Evolutionary conservation across 2,888 invertebrate genomes (phyloP), one percentile per base, ranked within the genome.

Genomic region (Erynnis tages): DNA sequence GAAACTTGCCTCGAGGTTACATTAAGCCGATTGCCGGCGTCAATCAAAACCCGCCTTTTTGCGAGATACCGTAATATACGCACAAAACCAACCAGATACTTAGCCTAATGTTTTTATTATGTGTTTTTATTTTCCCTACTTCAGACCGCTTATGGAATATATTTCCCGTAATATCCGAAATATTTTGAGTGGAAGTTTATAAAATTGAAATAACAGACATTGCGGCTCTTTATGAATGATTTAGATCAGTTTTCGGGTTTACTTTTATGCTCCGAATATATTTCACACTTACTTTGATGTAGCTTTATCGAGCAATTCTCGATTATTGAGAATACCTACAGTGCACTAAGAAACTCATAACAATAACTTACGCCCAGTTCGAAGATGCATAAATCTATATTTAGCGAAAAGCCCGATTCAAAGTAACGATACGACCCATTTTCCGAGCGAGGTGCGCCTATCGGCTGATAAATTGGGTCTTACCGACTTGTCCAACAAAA

Each of bases 401-500:
- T 49, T 41, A 49, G 49, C 34, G 19, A 41, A 41, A 49, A 41
- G 32, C 27, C 27, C 49, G 27, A 41, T 49, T 49, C 69, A 67
- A 71, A 73, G 71, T 75, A 76, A 75, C 66, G 74, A 72, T 73
- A 67, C 67, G 63, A 65, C 69, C 74, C 64, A 78, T 82, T 84
- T 82, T 78, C 78, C 76, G 71, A 69, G 63, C 62, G 72, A 71
- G 60, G 60, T 63, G 58, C 60, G 68, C 73, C 76, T 76, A 80
- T 79, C 68, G 71, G 71, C 88, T 91, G 91, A 92, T 91, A 91
- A 91, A 91, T 91, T 91, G 90, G 90, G 88, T 86, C 89, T 91
- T 90, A 88, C 19, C 29, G 30, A 30, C 30, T 48, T 41, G 23
- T 17, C 32, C 21, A 7, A 23, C 13, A 17, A 21, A 49, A 40